Evolutionary conservation across 2,797 vertebrate genomes (phyloP).

Genomic region (Enoplosus armatus): DNA sequence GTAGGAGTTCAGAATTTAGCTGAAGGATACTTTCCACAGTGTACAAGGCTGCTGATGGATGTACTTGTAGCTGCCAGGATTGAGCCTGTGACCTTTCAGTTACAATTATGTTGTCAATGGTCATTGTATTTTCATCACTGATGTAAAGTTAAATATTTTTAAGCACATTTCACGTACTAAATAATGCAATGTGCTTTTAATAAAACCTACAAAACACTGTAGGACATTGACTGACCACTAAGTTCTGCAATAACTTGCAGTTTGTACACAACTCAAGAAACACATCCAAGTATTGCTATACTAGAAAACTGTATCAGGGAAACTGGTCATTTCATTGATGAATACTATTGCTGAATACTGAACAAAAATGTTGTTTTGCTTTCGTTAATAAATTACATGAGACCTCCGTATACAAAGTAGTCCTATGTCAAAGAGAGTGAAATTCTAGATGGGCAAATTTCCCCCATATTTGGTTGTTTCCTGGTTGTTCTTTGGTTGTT

Average conservation of each 20-base stretch:
- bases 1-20: background rate
- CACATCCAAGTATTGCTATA: too few species aligned
- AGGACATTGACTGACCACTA: background rate
- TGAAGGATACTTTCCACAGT: background rate
- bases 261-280: too few species aligned
- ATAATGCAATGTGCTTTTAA: background rate
- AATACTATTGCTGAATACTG: too few species aligned
- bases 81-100: background rate
- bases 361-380: too few species aligned
- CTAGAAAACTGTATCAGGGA: background rate
- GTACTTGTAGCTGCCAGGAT: conserved; percentile 9
- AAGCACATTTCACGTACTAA: background rate
- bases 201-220: background rate
- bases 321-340: background rate
- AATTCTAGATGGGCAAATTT: background rate
- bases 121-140: background rate
- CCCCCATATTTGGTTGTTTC: background rate
- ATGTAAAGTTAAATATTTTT: background rate
- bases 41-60: conserved; percentile 1
- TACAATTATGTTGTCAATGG: background rate
- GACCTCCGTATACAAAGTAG: background rate
- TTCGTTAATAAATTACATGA: background rate
- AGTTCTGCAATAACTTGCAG: background rate
- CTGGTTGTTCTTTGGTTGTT: background rate
- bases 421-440: background rate